Evolutionary conservation across 2,113 vertebrate genomes (phyloP).

Genomic region (Aepyceros melampus): DNA sequence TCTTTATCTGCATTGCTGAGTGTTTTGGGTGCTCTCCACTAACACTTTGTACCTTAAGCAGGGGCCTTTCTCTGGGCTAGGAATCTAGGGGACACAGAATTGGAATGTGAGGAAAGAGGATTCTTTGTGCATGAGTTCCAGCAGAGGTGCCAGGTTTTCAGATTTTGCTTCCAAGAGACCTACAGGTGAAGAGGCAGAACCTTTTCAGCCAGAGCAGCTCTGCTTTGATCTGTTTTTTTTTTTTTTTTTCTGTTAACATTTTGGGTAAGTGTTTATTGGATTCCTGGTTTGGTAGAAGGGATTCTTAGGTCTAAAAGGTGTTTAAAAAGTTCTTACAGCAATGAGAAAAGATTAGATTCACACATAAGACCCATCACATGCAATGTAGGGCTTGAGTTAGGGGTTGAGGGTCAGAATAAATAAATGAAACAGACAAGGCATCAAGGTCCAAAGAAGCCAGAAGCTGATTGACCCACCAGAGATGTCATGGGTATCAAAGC

Average conservation of each 20-base stretch:
- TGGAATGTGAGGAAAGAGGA: too few relatives aligned
- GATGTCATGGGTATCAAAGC: background rate
- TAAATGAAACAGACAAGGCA: background rate
- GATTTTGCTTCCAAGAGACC: background rate
- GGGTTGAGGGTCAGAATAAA: too few relatives aligned
- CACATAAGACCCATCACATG: background rate
- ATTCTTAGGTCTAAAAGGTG: background rate
- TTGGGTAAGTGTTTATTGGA: background rate
- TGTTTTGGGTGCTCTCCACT: background rate
- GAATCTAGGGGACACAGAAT: background rate
- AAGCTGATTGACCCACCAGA: background rate
- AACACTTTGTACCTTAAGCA: background rate
- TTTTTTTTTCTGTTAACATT: background rate
- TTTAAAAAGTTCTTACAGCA: background rate
- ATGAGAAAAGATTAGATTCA: background rate
- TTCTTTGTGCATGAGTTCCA: background rate
- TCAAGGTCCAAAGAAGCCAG: background rate
- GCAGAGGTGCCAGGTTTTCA: background rate
- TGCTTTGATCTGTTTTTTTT: background rate
- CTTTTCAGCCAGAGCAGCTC: background rate
- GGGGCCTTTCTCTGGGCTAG: background rate
- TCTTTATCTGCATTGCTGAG: background rate
- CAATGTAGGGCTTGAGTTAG: fast-evolving
- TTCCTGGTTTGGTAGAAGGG: background rate
- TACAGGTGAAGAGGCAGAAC: background rate